Evolutionary conservation across 2,888 invertebrate genomes (phyloP), one percentile per base, ranked within the genome.

Genomic region (Papilio demoleus): DNA sequence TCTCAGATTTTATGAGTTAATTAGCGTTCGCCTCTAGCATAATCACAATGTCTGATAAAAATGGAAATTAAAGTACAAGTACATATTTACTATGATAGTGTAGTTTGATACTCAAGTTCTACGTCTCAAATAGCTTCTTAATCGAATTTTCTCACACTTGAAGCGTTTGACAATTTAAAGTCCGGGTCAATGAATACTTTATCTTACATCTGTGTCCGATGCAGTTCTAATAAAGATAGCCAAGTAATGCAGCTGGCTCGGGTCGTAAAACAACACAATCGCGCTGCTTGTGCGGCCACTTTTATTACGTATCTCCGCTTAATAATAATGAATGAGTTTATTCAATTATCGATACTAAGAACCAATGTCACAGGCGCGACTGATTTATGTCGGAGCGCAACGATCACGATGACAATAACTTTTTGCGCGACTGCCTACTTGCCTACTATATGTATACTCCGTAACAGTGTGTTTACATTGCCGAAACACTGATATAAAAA

Each of bases 301-400:
- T 90, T 89, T 88, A 90, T 86, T 84, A 81, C 82, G 67, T 72
- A 72, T 71, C 75, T 82, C 76, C 80, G 47, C 59, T 81, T 81
- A 82, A 75, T 76, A 76, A 83, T 88, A 88, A 90, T 88, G 88
- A 89, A 89, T 85, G 88, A 88, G 88, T 89, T 88, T 90, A 90
- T 90, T 89, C 86, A 89, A 90, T 90, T 87, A 90, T 86, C 85
- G 84, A 84, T 88, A 87, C 88, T 77, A 74, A 85, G 88, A 88
- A 88, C 80, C 81, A 82, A 87, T 86, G 87, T 86, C 84, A 81
- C 79, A 70, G 78, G 76, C 85, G 83, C 81, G 88, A 88, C 81
- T 87, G 87, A 89, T 88, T 88, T 89, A 86, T 81, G 78, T 77
- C 45, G n/a, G 53, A 17, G 36, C 19, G 17, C 56, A 67, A 34